Conservation (phyloP, 2,113 vertebrate genomes). For the Ancistrus triradiatus region DNA sequence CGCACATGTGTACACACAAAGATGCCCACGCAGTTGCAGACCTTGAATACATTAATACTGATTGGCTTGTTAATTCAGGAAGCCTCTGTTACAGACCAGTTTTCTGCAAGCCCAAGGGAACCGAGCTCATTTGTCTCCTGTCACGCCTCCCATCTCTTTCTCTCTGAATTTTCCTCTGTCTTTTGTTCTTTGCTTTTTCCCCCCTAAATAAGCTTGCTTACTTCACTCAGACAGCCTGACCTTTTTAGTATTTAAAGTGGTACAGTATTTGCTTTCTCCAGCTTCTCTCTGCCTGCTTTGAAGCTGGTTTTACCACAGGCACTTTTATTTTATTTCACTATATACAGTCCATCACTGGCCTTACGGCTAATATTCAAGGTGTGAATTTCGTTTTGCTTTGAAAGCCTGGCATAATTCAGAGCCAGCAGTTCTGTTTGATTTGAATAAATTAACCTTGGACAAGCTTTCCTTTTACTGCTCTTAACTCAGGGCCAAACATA, state of each 20-base stretch:
- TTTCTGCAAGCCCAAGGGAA: slow-evolving; percentile 23
- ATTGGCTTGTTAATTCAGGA: slow-evolving; percentile 37
- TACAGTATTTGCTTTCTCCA: no score
- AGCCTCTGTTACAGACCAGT: slow-evolving; percentile 20
- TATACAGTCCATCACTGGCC: not conserved
- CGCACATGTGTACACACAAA: slow-evolving; percentile 7
- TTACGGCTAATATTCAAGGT: not conserved
- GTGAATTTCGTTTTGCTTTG: not conserved
- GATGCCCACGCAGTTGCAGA: slow-evolving; percentile 15
- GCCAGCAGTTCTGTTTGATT: not conserved
- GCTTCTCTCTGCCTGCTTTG: no score
- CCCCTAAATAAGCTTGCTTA: slow-evolving; percentile 23
- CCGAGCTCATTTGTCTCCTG: slow-evolving; percentile 24
- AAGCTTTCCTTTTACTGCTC: not conserved
- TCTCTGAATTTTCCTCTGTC: slow-evolving; percentile 7
- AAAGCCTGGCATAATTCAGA: not conserved
- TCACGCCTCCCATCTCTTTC: not conserved
- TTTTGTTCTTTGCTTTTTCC: slow-evolving; percentile 24
- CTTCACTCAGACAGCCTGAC: slow-evolving; percentile 7
- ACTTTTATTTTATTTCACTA: no score
- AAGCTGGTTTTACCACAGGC: no score
- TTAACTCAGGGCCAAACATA: not conserved
- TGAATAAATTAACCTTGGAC: not conserved
- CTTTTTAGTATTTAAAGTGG: no score
- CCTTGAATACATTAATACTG: slow-evolving; percentile 40